These are phyloP conservation scores for Abscondita cerata DNA, from an alignment of 2,888 invertebrate species.

Conservation along the genomic window DNA sequence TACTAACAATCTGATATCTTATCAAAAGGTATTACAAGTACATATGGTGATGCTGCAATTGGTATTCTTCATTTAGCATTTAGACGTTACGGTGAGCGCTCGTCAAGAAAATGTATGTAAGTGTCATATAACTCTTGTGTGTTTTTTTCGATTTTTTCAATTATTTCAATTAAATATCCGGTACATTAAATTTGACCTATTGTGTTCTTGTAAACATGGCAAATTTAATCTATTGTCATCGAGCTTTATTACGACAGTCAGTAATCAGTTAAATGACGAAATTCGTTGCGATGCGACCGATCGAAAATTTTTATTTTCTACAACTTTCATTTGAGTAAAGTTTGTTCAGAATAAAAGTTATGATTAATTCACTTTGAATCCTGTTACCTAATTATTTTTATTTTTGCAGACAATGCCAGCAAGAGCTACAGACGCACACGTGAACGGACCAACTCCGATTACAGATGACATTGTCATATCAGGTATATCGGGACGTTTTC, in stretches of 20 bases:
- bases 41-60: not conserved
- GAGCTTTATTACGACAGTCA: not conserved
- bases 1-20: constrained; percentile 12
- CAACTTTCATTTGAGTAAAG: no score
- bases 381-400: not conserved
- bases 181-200: constrained; percentile 1
- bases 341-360: no score
- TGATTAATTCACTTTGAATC: not conserved
- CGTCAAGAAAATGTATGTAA: not conserved
- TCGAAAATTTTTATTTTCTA: no score
- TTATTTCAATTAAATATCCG: constrained; percentile 3
- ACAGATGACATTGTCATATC: constrained; percentile 80
- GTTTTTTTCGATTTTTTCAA: not conserved
- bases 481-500: constrained; percentile 87
- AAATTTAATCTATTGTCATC: not conserved
- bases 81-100: not conserved
- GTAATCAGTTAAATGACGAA: no score
- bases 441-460: constrained; percentile 53
- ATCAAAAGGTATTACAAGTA: constrained; percentile 6
- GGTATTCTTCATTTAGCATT: constrained; percentile 13
- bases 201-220: not conserved
- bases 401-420: constrained; percentile 68
- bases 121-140: not conserved
- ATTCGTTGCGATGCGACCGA: no score
- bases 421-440: constrained; percentile 58